phyloP scores from a whole-genome alignment of 2,888 invertebrate genomes.

The Sarcophaga caerulescens region DNA sequence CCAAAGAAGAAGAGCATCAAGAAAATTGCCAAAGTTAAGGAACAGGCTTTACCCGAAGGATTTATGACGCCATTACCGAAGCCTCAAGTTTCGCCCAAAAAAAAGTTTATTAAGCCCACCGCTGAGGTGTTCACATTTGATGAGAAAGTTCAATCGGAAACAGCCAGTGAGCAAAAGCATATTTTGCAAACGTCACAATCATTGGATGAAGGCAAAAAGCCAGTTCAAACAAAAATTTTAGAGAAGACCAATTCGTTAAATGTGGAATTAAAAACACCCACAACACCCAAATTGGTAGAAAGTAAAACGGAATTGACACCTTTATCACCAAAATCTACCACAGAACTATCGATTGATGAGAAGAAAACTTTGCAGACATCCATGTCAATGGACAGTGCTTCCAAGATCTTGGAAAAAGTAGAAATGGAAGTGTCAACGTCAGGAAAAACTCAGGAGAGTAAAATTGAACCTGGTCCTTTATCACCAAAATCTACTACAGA shows the following conservation, averaged over 20 bases:
- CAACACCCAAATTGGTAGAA: background rate
- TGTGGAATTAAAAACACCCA: conserved; percentile 43
- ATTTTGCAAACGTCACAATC: conserved; percentile 12
- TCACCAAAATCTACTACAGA: conserved; percentile 11
- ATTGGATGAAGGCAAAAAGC: conserved; percentile 13
- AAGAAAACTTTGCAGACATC: background rate
- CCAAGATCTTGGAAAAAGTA: conserved; percentile 32
- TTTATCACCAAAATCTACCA: conserved; percentile 16
- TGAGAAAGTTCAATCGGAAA: conserved; percentile 41
- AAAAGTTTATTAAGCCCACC: conserved; percentile 64
- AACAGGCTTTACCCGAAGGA: conserved; percentile 73
- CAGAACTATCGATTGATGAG: background rate
- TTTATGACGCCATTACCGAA: conserved; percentile 75
- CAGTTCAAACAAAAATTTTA: conserved; percentile 47
- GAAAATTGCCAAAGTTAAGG: conserved; percentile 42
- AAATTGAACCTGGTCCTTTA: background rate
- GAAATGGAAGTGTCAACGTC: conserved; percentile 21
- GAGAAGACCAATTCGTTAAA: conserved; percentile 47
- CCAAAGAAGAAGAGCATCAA: conserved; percentile 78
- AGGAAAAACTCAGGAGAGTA: background rate
- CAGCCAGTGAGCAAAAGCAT: background rate
- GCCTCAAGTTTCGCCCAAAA: conserved; percentile 72
- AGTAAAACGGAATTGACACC: background rate
- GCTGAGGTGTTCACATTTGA: conserved; percentile 75
- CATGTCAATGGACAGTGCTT: background rate